A percentile compares a stretch with the other conserved stretches of the same genome.
phyloP scores from a whole-genome alignment of 2,797 vertebrate genomes.

The Cephalopachus bancanus region DNA sequence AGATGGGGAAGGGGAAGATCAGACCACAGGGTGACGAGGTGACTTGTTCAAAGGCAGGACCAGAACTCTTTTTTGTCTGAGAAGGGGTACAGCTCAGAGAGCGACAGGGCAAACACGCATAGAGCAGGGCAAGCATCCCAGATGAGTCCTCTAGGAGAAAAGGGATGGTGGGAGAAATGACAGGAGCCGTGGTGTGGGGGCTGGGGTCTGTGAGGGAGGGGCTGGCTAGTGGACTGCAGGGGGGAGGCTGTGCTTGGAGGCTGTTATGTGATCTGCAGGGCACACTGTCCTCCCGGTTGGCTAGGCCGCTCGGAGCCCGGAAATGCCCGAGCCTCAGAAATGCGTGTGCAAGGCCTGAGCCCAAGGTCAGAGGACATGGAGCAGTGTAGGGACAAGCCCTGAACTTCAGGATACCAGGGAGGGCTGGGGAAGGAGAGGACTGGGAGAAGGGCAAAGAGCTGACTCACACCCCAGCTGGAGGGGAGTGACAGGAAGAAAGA shows the following conservation, averaged over 20 bases:
- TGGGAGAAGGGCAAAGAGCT: background rate
- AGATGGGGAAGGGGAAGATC: background rate
- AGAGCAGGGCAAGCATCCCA: background rate
- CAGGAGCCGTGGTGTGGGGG: background rate
- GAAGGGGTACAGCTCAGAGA: background rate
- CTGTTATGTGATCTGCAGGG: background rate
- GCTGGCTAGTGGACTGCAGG: no score
- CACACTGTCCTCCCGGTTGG: background rate
- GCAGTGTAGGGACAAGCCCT: background rate
- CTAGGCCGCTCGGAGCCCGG: background rate
- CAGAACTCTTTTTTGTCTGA: background rate
- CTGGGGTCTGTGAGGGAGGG: background rate
- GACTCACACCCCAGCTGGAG: no score
- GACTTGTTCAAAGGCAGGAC: background rate
- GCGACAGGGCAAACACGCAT: background rate
- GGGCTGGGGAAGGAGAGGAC: no score
- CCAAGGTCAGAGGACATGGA: background rate
- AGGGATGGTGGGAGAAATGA: background rate
- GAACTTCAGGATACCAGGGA: background rate
- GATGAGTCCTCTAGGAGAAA: background rate
- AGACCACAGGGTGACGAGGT: background rate
- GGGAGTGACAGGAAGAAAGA: background rate
- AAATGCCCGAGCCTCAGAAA: background rate
- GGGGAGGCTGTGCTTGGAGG: background rate
- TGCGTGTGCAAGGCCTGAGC: background rate